Evolutionary conservation across 2,113 vertebrate genomes (phyloP).

Genomic region (Tachysurus fulvidraco): DNA sequence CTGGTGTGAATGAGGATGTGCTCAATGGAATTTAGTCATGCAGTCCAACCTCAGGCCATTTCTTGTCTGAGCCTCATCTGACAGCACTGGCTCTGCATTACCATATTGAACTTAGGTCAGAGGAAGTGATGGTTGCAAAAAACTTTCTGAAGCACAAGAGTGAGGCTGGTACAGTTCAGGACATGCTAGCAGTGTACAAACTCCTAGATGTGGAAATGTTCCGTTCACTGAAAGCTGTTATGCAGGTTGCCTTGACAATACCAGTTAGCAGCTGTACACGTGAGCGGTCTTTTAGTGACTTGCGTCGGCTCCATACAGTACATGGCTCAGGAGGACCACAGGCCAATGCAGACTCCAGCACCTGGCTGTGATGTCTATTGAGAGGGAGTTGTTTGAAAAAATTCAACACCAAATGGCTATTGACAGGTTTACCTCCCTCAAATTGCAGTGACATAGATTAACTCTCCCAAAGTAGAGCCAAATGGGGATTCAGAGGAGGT

Average conservation of each 20-base stretch:
- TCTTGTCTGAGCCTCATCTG: slow-evolving; percentile 36
- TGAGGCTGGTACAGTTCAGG: slow-evolving; percentile 28
- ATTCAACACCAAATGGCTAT: too few species aligned
- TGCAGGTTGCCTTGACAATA: neutral
- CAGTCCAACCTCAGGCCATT: slow-evolving; percentile 28
- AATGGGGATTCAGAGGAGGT: too few species aligned
- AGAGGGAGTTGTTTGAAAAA: too few species aligned
- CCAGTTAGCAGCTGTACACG: neutral
- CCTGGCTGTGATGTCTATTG: too few species aligned
- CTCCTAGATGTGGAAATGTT: neutral
- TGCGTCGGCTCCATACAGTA: neutral
- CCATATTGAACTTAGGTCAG: slow-evolving; percentile 26
- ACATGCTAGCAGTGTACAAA: slow-evolving; percentile 12
- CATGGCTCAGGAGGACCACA: neutral
- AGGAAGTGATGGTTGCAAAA: slow-evolving; percentile 43
- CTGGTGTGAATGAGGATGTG: slow-evolving; percentile 21
- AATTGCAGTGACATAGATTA: too few species aligned
- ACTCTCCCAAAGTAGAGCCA: too few species aligned
- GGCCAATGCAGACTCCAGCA: neutral
- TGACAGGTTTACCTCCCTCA: too few species aligned
- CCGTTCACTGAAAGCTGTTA: neutral
- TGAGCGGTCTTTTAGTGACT: neutral
- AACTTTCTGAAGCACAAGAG: slow-evolving; percentile 17
- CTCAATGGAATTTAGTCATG: slow-evolving; percentile 23
- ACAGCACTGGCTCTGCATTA: slow-evolving; percentile 36